Base-by-base conservation (phyloP, 2,113 vertebrate species). In the Apeltes quadracus region DNA sequence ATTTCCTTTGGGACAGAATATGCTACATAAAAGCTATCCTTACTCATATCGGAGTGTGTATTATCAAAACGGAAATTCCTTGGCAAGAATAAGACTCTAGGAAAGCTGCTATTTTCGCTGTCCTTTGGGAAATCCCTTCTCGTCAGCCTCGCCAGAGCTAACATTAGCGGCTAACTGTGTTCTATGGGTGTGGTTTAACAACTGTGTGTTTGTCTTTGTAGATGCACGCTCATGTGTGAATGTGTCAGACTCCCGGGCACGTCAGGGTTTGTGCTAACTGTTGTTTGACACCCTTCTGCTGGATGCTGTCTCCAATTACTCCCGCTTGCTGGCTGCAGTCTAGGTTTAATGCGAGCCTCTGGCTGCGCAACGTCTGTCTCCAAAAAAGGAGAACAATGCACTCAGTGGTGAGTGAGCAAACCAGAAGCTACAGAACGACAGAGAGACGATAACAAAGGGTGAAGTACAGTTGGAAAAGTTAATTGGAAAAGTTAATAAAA, bases 251-350 rank as follows among this genome's bases (percentile, higher is more conserved):
- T 70, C 15, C 39, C 50, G 43, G 20, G 50, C 48, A 75, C 43
- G 41, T 71, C 61, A 77, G 51, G 12, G 38, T 63, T 63, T 46
- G 41, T 32, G 32, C 18, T 13, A 46, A 63, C 61, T 46, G 61
- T 79, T 83, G 53, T 54, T 64, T 69, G 74, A 75, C 73, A 87
- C 72, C 54, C 41, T 57, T 69, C 54, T 32, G 32, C 51, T 73
- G 54, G 77, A 73, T 61, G 41, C 75, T 39, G 65, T 83, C 58
- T 88, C 72, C 72, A 66, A 61, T 82, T 84, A 81, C 79, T 41
- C 39, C 50, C 66, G 53, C 66, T n/a, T 58, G 55, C 39, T 79
- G 68, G 69, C 58, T 29, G 27, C 8, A 68, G 69, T 56, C 22
- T 61, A 23, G 55, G 66, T 77, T 62, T 12, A 59, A 67, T 41